phyloP scores from a whole-genome alignment of 1,140 invertebrate species.

The Panagrolaimus sp. region DNA sequence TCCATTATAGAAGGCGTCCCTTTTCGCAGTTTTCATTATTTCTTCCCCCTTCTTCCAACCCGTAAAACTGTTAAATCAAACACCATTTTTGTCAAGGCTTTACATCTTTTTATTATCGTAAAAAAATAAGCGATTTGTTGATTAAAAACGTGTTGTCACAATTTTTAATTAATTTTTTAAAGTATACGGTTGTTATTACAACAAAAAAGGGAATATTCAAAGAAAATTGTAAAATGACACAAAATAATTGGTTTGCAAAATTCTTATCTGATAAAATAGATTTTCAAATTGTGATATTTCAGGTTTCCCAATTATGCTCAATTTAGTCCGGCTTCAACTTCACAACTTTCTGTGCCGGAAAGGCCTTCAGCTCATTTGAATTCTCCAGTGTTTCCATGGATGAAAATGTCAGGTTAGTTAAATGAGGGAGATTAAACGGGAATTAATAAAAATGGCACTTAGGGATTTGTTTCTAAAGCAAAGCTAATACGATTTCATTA shows the following conservation, averaged over 20 bases:
- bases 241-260: not conserved
- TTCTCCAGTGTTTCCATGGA: conserved; percentile 23
- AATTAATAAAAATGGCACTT: too few relatives aligned
- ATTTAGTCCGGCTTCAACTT: conserved; percentile 13
- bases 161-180: conserved; percentile 7
- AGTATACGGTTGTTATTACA: not conserved
- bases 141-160: not conserved
- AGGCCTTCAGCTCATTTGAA: conserved; percentile 7
- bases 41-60: not conserved
- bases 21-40: conserved; percentile 11
- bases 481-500: too few relatives aligned
- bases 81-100: too few relatives aligned
- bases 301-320: conserved; percentile 19
- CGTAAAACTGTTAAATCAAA: too few relatives aligned
- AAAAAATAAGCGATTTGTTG: not conserved
- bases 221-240: too few relatives aligned
- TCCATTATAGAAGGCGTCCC: conserved; percentile 12
- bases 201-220: too few relatives aligned
- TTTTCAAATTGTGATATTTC: not conserved
- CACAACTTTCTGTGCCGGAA: not conserved
- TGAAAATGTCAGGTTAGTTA: conserved; percentile 31
- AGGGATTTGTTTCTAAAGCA: too few relatives aligned
- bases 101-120: too few relatives aligned
- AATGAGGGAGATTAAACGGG: too few relatives aligned
- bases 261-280: not conserved